These are phyloP conservation scores for Micropoecilia bifurca DNA, from an alignment of 2,797 vertebrate genomes.

Conservation along the genomic window DNA sequence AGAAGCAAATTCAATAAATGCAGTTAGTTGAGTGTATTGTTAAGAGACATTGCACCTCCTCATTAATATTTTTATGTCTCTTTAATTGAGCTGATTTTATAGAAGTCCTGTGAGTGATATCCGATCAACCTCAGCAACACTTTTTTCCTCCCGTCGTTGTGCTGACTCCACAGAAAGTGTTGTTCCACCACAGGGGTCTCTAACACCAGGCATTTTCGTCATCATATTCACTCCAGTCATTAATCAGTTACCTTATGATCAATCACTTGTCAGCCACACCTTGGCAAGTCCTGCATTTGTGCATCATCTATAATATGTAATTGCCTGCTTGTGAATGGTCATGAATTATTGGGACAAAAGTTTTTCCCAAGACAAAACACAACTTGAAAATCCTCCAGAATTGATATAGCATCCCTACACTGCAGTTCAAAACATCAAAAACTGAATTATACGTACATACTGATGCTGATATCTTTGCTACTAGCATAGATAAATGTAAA, in stretches of 20 bases:
- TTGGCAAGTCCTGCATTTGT: slow-evolving; percentile 41
- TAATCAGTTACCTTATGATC: slow-evolving; percentile 53
- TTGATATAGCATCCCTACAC: background rate
- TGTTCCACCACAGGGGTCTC: background rate
- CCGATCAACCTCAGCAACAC: background rate
- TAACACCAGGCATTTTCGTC: slow-evolving; percentile 3
- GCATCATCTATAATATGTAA: slow-evolving; percentile 60
- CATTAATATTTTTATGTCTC: background rate
- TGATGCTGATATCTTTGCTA: background rate
- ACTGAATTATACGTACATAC: background rate
- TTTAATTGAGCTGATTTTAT: background rate
- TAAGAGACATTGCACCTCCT: background rate
- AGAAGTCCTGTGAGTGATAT: background rate
- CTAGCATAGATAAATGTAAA: slow-evolving; percentile 5
- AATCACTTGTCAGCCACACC: slow-evolving; percentile 54
- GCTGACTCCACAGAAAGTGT: slow-evolving; percentile 4
- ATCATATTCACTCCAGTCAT: slow-evolving; percentile 43
- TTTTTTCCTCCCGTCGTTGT: background rate
- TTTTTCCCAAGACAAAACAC: slow-evolving; percentile 22
- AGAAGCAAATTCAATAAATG: background rate
- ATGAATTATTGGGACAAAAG: slow-evolving; percentile 46
- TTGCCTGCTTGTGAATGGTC: slow-evolving; percentile 38
- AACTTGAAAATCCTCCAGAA: slow-evolving; percentile 8
- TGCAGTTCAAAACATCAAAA: background rate
- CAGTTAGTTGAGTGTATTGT: background rate